A percentile compares a stretch with the other conserved stretches of the same genome.
Evolutionary conservation across 1,140 invertebrate species (phyloP).

Genomic region (Philopotamus ludificatus): DNA sequence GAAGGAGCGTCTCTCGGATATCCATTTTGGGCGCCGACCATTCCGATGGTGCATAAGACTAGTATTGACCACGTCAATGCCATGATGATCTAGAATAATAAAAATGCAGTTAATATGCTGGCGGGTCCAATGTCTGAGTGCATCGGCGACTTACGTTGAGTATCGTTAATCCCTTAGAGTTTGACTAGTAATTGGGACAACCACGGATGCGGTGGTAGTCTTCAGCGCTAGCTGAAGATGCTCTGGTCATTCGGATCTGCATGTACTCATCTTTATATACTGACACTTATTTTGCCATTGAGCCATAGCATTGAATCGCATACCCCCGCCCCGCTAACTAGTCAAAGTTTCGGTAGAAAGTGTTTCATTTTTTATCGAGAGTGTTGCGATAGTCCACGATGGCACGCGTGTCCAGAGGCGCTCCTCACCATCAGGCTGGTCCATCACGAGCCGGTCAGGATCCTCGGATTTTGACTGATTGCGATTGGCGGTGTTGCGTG

Average conservation of each 20-base stretch:
- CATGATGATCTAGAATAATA: background rate
- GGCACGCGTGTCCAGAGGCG: constrained; percentile 15
- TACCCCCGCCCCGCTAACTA: background rate
- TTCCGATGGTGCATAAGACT: constrained; percentile 24
- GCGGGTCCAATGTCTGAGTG: no score
- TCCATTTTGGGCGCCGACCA: constrained; percentile 36
- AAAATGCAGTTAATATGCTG: background rate
- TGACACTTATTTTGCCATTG: constrained; percentile 9
- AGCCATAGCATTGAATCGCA: constrained; percentile 11
- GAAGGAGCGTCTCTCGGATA: constrained; percentile 39
- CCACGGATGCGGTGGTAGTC: background rate
- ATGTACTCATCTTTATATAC: constrained; percentile 18
- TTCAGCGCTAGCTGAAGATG: constrained; percentile 2
- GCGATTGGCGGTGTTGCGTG: constrained; percentile 7
- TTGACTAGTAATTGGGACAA: background rate
- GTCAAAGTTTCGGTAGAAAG: background rate
- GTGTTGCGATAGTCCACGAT: constrained; percentile 10
- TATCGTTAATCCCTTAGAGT: no score
- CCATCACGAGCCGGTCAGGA: background rate
- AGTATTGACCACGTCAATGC: constrained; percentile 10
- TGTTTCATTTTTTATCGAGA: constrained; percentile 1
- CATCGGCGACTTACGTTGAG: no score
- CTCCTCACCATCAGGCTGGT: background rate
- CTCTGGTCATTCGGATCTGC: constrained; percentile 5
- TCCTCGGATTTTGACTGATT: constrained; percentile 1